Conservation (phyloP, 2,888 invertebrate genomes). For the Limenitis arthemis region DNA sequence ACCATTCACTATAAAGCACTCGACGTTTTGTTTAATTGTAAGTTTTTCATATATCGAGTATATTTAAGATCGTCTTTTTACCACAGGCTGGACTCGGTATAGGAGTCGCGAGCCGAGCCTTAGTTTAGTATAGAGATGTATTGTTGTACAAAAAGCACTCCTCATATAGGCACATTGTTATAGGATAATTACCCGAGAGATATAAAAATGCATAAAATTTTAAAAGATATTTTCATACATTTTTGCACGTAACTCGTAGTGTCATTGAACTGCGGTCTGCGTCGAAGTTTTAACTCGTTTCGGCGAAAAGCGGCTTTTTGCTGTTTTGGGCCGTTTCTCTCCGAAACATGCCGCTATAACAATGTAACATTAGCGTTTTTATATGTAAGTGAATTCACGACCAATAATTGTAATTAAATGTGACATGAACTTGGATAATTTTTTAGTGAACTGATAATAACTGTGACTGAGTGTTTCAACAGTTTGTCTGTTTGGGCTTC, state of each 20-base stretch:
- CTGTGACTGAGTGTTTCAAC: conserved; percentile 64
- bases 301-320: conserved; percentile 37
- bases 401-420: conserved; percentile 69
- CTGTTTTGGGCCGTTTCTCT: conserved; percentile 33
- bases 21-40: conserved; percentile 52
- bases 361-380: conserved; percentile 53
- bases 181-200: conserved; percentile 60
- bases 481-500: conserved; percentile 69
- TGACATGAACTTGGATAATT: conserved; percentile 56
- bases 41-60: conserved; percentile 46
- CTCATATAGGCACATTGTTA: conserved; percentile 65
- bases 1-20: conserved; percentile 66
- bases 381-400: conserved; percentile 63
- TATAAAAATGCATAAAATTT: conserved; percentile 63
- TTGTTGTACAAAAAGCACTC: conserved; percentile 66
- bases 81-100: conserved; percentile 27
- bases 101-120: conserved; percentile 34
- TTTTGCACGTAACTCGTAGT: conserved; percentile 65
- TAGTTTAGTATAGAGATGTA: conserved; percentile 57
- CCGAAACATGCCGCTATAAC: conserved; percentile 40
- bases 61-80: conserved; percentile 38
- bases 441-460: conserved; percentile 66
- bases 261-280: conserved; percentile 37
- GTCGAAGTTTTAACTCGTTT: conserved; percentile 45
- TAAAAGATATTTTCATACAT: conserved; percentile 69